Evolutionary conservation across 2,113 vertebrate genomes (phyloP).

Genomic region (Forbesichthys papilliferus): DNA sequence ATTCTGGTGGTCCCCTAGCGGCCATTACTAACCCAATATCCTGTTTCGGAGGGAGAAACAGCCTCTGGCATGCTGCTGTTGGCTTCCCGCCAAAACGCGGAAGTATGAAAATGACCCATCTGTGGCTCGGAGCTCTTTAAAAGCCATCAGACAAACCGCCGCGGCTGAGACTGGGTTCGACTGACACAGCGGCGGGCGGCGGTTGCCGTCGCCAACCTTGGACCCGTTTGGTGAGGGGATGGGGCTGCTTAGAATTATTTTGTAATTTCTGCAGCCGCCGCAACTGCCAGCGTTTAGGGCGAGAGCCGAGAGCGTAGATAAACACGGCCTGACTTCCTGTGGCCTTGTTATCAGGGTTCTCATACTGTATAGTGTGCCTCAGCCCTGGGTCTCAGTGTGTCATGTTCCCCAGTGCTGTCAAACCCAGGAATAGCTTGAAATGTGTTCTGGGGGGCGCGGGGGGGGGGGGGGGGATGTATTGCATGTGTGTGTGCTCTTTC

Average conservation of each 20-base stretch:
- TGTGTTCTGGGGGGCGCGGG: slow-evolving; percentile 30
- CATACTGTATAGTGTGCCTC: slow-evolving; percentile 49
- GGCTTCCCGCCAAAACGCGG: slow-evolving; percentile 71
- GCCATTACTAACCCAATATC: slow-evolving; percentile 79
- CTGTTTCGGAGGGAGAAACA: slow-evolving; percentile 75
- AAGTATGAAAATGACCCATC: slow-evolving; percentile 81
- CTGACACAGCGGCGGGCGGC: slow-evolving; percentile 46
- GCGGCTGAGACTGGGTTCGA: slow-evolving; percentile 39
- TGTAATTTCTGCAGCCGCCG: slow-evolving; percentile 49
- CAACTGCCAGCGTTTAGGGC: slow-evolving; percentile 47
- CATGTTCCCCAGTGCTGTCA: slow-evolving; percentile 49
- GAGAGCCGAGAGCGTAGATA: slow-evolving; percentile 66
- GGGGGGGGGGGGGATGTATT: neutral
- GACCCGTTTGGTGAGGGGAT: slow-evolving; percentile 33
- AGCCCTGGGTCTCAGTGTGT: slow-evolving; percentile 51
- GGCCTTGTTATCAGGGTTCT: slow-evolving; percentile 71
- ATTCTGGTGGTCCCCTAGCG: slow-evolving; percentile 68
- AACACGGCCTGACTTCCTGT: slow-evolving; percentile 72
- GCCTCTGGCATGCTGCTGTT: slow-evolving; percentile 74
- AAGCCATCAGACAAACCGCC: slow-evolving; percentile 64
- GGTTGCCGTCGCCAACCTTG: slow-evolving; percentile 17
- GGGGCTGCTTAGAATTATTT: slow-evolving; percentile 49
- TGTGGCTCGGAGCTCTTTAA: slow-evolving; percentile 63
- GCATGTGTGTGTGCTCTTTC: neutral
- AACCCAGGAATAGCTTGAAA: slow-evolving; percentile 63